Evolutionary conservation across 2,888 invertebrate species (phyloP), one percentile per base, ranked within the genome.

Genomic region (Uloborus plumipes): DNA sequence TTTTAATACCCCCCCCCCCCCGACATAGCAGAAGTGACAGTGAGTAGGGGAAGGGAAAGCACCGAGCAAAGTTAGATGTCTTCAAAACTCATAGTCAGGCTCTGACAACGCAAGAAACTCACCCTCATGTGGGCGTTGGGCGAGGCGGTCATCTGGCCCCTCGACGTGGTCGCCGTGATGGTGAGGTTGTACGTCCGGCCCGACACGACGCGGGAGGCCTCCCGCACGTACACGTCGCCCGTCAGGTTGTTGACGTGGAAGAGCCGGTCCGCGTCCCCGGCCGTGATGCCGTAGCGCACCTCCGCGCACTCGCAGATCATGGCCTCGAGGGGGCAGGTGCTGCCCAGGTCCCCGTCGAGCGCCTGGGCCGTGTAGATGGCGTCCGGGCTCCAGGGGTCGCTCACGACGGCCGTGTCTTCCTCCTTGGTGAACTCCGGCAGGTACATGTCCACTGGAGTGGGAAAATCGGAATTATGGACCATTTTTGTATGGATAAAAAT

Each of bases 241-340:
- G 84, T 81, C n/a, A 76, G 51, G n/a, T 72, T 74, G 73, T 86
- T 83, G 51, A 86, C 73, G 22, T 53, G 67, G 50, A 86, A 85
- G 9, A 84, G 39, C 13, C 55, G 65, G 22, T 80, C 55, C 4
- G 50, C 51, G 55, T 84, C 75, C 0, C 69, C 78, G 13, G 39
- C 62, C 1, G 61, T 75, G 6, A 85, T 53, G 18, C 64, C 59
- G 50, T 85, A 86, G 6, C 65, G 50, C 7, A 77, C 73, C 16
- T 83, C 70, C 2, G 81, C 84, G 47, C 86, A 86, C 13, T 78
- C 73, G 53, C 86, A 86, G 26, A 77, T 62, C 55, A 71, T 71
- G 4, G 72, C 72, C 14, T 67, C 72, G 1, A 16, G 4, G 1
- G 83, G 77, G 18, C 84, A 85, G 1, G 75, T 79, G 0, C 66